phyloP scores from a whole-genome alignment of 2,888 invertebrate species.

The Eurytoma californica region DNA sequence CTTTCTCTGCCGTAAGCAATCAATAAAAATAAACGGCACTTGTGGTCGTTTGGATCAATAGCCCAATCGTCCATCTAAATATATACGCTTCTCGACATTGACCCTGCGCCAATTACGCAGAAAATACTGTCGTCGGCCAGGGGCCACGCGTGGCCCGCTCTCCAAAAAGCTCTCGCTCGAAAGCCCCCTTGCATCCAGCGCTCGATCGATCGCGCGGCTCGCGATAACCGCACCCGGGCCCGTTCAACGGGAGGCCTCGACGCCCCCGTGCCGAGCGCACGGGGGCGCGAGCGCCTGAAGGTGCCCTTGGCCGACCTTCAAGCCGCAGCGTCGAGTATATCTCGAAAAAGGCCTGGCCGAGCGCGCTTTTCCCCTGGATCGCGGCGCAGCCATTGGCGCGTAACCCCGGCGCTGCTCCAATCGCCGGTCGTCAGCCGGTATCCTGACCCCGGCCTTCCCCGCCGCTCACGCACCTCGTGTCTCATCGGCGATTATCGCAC shows the following conservation, averaged over 20 bases:
- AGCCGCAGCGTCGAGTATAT: background rate
- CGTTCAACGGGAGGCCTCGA: background rate
- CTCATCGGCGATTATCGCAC: no score
- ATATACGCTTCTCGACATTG: slow-evolving; percentile 29
- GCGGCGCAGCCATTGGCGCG: background rate
- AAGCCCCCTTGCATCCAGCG: no score
- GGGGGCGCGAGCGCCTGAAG: background rate
- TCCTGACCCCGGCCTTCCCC: no score
- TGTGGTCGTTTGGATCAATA: background rate
- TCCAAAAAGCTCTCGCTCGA: background rate
- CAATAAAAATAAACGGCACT: background rate
- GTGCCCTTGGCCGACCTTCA: slow-evolving; percentile 51
- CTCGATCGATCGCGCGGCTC: no score
- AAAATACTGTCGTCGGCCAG: no score
- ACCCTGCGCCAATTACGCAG: slow-evolving; percentile 44
- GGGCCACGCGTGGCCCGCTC: background rate
- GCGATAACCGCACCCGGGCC: no score
- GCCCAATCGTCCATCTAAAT: slow-evolving; percentile 9
- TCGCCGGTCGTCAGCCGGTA: background rate
- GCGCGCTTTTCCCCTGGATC: background rate
- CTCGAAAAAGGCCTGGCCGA: no score
- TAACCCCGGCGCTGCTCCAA: background rate
- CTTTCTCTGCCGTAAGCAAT: no score
- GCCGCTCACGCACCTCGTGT: no score
- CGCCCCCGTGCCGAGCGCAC: background rate